Evolutionary conservation across 1,140 invertebrate species (phyloP), one percentile per base, ranked within the genome.

Genomic region (Galendromus occidentalis): DNA sequence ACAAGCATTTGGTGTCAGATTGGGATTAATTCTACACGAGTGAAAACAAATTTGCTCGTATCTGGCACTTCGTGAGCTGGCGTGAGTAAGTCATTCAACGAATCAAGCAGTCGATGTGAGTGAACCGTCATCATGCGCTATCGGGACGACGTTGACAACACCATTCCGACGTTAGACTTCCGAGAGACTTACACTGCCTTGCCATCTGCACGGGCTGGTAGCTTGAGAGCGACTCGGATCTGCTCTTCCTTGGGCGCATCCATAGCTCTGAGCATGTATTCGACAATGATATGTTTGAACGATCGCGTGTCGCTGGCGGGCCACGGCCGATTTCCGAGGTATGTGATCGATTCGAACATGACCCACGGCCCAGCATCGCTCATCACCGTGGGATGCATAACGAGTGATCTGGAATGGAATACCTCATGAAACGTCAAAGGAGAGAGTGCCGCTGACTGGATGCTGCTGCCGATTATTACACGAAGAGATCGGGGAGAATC

Each of bases 331-430:
- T 25, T 18, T n/a, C 51, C 51, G 51, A 59, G 51, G 51, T 29
- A 59, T 25, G 51, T 59, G 51, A 59, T 59, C 33, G 51, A 59
- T 9, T 59, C 51, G 22, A 59, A 59, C 51, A 59, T 59, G 1
- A 59, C 51, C 51, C 51, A 59, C 51, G 51, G 51, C 14, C 33
- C 51, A 9, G 51, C 51, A 20, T 59, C 51, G 9, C 33, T 39
- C 25, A 17, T 33, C 22, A 59, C 51, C 51, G 51, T 25, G 12
- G 51, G 51, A 25, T 59, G 51, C 51, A 59, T 59, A 29, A 33
- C 51, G 51, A 59, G 25, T 59, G 51, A 59, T 33, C 51, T 59
- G 51, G 4, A 39, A 39, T 39, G 9, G 33, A n/a, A n/a, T n/a
- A n/a, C n/a, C n/a, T n/a, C n/a, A n/a, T n/a, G n/a, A 9, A 39